Base-by-base conservation (phyloP, 30 jellyfish, hydroid and myxozoan genomes). In the Hydractinia symbiolongicarpus region DNA sequence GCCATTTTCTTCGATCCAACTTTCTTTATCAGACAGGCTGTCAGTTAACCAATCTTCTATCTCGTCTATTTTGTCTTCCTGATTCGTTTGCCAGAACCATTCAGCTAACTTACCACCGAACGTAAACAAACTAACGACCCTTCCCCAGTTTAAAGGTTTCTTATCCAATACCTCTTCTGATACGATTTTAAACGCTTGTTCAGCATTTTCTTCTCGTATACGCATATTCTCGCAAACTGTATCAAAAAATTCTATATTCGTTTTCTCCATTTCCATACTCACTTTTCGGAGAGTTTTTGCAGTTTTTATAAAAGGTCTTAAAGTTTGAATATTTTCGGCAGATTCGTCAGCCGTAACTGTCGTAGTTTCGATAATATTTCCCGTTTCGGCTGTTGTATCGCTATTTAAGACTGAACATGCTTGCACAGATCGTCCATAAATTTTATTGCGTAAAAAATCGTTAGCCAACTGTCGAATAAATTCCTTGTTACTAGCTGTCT, bases 91-190 rank as follows among this genome's bases (percentile, higher is more conserved):
- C 85, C 85, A 77, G 20, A 82, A 82, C 89, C 89, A 82, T 53
- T 82, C 87, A 6, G 89, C 89, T 9, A 82, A 52, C 62, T 82
- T 82, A 10, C 89, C 89, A 20, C 89, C 83, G 60, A 82, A 82
- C 21, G 83, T 73, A 13, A 82, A 68, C 53, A 82, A 50, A 53
- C 89, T 82, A 50, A 69, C 89, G 6, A 82, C 78, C 8, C 89
- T 49, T 69, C 89, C 89, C 89, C 89, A 82, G 79, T 57, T 82
- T 55, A 82, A 50, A 10, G 75, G 9, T 6, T 71, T 64, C 9
- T 51, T 78, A 15, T 13, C 54, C 14, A 81, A 50, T 17, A 81
- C 88, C 1, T 69, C 77, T 50, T 81, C 86, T 1, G 88, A 81
- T 11, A 81, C 82, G 10, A 16, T 76, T 11, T 69, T 21, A 16